phyloP scores from a whole-genome alignment of 2,113 vertebrate species.

The Aspidoscelis tigris region DNA sequence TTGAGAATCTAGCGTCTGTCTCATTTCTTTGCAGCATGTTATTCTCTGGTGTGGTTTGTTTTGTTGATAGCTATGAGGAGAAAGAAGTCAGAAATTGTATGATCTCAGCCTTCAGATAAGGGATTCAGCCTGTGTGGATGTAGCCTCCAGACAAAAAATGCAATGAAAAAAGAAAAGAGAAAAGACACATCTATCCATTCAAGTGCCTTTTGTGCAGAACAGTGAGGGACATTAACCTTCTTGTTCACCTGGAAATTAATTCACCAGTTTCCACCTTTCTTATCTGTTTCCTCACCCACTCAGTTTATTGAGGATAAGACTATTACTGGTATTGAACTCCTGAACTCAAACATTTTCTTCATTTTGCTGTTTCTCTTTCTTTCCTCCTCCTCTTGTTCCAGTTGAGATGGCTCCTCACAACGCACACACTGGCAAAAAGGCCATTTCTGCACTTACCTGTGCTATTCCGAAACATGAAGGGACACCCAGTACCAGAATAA shows the following conservation, averaged over 20 bases:
- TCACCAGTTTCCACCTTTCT: too few species aligned
- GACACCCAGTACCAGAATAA: too few species aligned
- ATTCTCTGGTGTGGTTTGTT: not conserved
- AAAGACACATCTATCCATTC: too few species aligned
- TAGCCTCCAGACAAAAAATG: not conserved
- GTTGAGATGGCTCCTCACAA: not conserved
- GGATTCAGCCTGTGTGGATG: not conserved
- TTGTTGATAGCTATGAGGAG: not conserved
- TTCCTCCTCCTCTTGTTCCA: not conserved
- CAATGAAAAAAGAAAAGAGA: too few species aligned
- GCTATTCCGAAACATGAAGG: too few species aligned
- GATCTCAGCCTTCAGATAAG: not conserved
- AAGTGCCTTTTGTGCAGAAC: too few species aligned
- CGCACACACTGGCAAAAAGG: too few species aligned
- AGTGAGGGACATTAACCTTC: too few species aligned
- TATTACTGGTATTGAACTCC: not conserved
- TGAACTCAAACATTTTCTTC: not conserved
- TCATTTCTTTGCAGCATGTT: not conserved
- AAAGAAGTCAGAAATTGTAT: not conserved
- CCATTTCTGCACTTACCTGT: too few species aligned
- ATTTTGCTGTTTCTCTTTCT: not conserved
- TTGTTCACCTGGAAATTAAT: too few species aligned
- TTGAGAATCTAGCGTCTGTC: not conserved
- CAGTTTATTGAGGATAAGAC: too few species aligned
- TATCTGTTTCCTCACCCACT: too few species aligned